Conservation (phyloP, 35 echinoderm and acorn worm species). For the Apostichopus japonicus region DNA sequence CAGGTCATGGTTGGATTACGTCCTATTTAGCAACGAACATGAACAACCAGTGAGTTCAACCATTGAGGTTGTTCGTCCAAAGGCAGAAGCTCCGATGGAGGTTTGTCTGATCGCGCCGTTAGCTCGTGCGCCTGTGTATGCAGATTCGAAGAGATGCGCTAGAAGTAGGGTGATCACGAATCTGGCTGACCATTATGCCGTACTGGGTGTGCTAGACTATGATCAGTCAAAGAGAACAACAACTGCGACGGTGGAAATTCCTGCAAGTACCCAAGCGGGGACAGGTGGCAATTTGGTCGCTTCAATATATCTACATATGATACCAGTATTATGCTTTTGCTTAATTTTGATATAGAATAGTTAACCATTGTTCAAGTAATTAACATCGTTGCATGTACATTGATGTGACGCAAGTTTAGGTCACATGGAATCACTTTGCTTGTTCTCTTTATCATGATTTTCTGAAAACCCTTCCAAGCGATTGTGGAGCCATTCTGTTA, state of each 20-base stretch:
- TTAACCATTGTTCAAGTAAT: no score
- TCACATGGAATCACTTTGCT: no score
- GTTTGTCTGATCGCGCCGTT: conserved; percentile 54
- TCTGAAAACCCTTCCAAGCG: no score
- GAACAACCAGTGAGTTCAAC: conserved; percentile 49
- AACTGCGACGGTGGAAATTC: neutral
- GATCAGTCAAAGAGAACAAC: conserved; percentile 51
- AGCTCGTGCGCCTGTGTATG: conserved; percentile 43
- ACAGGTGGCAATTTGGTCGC: neutral
- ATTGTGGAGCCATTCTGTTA: no score
- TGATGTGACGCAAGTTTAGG: no score
- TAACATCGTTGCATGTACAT: no score
- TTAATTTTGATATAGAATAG: no score
- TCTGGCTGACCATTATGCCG: conserved; percentile 77
- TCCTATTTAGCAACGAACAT: conserved; percentile 66
- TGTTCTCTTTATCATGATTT: no score
- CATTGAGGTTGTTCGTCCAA: conserved; percentile 54
- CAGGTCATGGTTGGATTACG: conserved; percentile 77
- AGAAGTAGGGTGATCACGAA: conserved; percentile 49
- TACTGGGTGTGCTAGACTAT: conserved; percentile 57
- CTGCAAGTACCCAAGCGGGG: neutral
- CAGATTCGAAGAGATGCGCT: conserved; percentile 41
- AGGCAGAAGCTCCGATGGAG: conserved; percentile 51
- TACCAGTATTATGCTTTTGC: no score
- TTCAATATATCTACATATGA: no score